phyloP scores from a whole-genome alignment of 2,888 invertebrate genomes.

The Ypsolopha scabrella region DNA sequence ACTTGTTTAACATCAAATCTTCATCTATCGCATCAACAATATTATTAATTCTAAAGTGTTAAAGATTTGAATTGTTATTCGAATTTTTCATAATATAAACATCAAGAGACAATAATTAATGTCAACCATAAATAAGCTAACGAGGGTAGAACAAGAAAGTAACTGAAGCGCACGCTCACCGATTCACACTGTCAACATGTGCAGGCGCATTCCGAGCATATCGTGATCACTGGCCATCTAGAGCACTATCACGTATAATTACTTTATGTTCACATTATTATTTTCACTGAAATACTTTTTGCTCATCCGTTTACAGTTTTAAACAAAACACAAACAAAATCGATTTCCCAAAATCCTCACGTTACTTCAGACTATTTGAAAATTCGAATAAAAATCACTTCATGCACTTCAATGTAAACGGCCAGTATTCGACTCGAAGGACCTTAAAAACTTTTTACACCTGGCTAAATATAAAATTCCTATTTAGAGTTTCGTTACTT shows the following conservation, averaged over 20 bases:
- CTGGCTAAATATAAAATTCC: too few relatives aligned
- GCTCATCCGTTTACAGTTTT: neutral
- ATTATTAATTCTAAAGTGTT: too few relatives aligned
- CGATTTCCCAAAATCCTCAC: neutral
- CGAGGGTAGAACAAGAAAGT: constrained; percentile 1
- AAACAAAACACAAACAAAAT: neutral
- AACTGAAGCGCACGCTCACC: neutral
- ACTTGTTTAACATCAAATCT: too few relatives aligned
- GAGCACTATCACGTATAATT: constrained; percentile 2
- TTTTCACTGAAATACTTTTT: neutral
- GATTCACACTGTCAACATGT: neutral
- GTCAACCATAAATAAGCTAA: neutral
- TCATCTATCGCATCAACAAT: too few relatives aligned
- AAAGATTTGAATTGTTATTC: too few relatives aligned
- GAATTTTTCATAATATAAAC: too few relatives aligned
- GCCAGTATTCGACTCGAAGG: too few relatives aligned
- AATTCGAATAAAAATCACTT: too few relatives aligned
- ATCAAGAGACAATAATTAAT: neutral
- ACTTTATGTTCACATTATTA: neutral
- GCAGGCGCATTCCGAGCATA: neutral
- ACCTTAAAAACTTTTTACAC: too few relatives aligned
- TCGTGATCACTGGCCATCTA: constrained; percentile 3
- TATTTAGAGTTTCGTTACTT: too few relatives aligned
- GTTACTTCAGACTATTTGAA: too few relatives aligned
- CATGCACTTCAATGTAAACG: too few relatives aligned